These are phyloP conservation scores for Pteria penguin DNA, from an alignment of 2,888 invertebrate genomes.

Conservation along the genomic window DNA sequence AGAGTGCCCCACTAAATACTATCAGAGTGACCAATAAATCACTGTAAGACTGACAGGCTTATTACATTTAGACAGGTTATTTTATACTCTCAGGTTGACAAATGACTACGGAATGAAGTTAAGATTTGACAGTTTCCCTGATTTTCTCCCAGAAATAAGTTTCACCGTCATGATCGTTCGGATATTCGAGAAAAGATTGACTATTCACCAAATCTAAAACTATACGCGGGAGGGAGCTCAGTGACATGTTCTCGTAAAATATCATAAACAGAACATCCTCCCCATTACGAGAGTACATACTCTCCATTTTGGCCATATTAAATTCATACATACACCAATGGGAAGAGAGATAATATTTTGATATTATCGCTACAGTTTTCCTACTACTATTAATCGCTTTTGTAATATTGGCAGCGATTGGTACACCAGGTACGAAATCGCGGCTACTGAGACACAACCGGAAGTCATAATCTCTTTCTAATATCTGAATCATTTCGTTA, in stretches of 20 bases:
- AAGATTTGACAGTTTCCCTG: neutral
- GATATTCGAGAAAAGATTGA: conserved; percentile 13
- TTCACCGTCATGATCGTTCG: neutral
- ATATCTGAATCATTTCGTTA: neutral
- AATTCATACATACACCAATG: conserved; percentile 31
- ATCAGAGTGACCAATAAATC: too few species aligned
- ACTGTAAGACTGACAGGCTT: too few species aligned
- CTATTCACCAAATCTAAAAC: conserved; percentile 1
- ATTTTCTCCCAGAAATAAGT: neutral
- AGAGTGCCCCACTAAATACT: too few species aligned
- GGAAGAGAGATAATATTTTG: conserved; percentile 15
- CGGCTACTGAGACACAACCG: neutral
- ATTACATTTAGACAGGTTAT: too few species aligned
- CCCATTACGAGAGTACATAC: conserved; percentile 5
- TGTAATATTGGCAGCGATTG: conserved; percentile 8
- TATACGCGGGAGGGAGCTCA: neutral
- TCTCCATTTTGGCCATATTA: conserved; percentile 25
- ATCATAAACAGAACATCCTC: neutral
- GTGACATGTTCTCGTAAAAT: neutral
- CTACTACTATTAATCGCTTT: conserved; percentile 21
- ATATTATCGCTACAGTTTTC: conserved; percentile 4
- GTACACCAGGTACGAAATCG: conserved; percentile 9
- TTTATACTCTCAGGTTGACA: too few species aligned
- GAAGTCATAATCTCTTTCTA: neutral
- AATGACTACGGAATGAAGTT: too few species aligned